Evolutionary conservation across 2,888 invertebrate genomes (phyloP), one percentile per base, ranked within the genome.

Genomic region (Drosophila diplacantha): DNA sequence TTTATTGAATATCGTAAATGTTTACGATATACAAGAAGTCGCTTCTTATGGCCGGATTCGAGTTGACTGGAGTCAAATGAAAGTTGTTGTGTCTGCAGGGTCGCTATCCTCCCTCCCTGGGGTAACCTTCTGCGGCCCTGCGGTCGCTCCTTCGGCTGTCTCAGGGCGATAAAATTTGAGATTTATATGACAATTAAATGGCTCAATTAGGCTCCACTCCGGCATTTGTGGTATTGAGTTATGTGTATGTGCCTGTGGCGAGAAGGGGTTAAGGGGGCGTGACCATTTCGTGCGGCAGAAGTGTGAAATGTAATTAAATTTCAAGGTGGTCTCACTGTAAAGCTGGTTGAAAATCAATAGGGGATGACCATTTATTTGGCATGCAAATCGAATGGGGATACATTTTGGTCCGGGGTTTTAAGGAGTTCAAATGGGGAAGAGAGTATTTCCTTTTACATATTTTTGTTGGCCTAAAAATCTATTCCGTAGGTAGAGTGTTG

Each of bases 151-250:
- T 37, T 18, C 7, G 35, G 31, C 46, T 60, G 57, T 54, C 61
- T 52, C 39, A 22, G 52, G 53, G 51, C 62, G 53, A 73, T 72
- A 70, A 75, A 73, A 70, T 72, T 63, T 32, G 44, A 65, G 65
- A 72, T 81, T 81, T 81, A 81, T 77, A 56, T 65, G 73, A 68
- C 79, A 78, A 71, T 67, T 78, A 73, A 62, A 73, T 71, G 69
- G 65, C 69, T 71, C 71, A 75, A 78, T 66, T 75, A 71, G 75
- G 65, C 60, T 69, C 53, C 54, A 62, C 71, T 64, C 12, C 44
- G 66, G 63, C 46, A 64, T 61, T 64, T 50, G 57, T 44, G 66
- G 43, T 46, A 50, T 65, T 69, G 58, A 73, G 57, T 53, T 62
- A 69, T 62, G 43, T 51, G 62, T 35, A 34, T 24, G 11, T 26